phyloP scores from a whole-genome alignment of 2,797 vertebrate genomes.

The Coendou prehensilis region DNA sequence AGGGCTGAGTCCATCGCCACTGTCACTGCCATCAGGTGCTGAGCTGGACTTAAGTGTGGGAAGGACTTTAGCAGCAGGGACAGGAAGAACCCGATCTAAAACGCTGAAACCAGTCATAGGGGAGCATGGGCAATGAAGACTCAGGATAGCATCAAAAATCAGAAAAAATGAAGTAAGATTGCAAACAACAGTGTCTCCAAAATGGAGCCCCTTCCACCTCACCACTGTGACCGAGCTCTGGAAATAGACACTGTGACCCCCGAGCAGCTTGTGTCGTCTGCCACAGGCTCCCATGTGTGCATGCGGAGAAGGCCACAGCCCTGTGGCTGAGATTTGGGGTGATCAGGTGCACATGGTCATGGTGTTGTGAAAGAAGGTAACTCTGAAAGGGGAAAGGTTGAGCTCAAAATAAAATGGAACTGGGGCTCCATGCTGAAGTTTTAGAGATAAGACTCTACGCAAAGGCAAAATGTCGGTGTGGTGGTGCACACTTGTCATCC shows the following conservation, averaged over 20 bases:
- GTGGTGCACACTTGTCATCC: background rate
- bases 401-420: background rate
- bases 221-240: too few relatives aligned
- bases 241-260: too few relatives aligned
- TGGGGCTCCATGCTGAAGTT: background rate
- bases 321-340: background rate
- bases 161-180: background rate
- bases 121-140: background rate
- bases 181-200: background rate
- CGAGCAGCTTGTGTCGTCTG: too few relatives aligned
- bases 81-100: background rate
- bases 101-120: too few relatives aligned
- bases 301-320: background rate
- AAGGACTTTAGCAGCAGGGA: background rate
- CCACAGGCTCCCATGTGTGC: too few relatives aligned
- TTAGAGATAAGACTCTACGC: background rate
- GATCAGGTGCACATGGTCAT: background rate
- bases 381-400: background rate
- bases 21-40: background rate
- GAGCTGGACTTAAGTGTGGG: background rate
- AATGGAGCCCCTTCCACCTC: background rate
- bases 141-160: background rate
- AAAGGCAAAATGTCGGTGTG: background rate
- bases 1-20: background rate
- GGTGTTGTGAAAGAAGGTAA: background rate